Evolutionary conservation across 2,113 vertebrate genomes (phyloP).

Genomic region (Caranx melampygus): DNA sequence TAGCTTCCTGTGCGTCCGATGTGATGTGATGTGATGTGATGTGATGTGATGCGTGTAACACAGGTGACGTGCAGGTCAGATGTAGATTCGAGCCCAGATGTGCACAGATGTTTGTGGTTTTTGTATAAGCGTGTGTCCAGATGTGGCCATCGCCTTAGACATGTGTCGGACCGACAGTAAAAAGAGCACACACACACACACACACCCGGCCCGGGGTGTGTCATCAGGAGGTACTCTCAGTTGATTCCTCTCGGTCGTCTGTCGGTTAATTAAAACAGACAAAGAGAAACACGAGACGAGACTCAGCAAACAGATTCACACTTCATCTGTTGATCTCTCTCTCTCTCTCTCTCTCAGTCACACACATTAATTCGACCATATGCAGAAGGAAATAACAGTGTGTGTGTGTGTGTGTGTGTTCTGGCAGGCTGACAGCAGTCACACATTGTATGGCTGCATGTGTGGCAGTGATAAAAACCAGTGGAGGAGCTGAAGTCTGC

Average conservation of each 20-base stretch:
- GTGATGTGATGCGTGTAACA: too few relatives aligned
- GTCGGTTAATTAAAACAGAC: conserved; percentile 70
- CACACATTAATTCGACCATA: conserved; percentile 62
- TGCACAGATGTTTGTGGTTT: too few relatives aligned
- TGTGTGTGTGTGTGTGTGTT: too few relatives aligned
- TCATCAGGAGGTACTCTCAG: conserved; percentile 36
- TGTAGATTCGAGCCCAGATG: too few relatives aligned
- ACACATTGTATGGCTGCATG: not conserved
- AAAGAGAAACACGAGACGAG: conserved; percentile 59
- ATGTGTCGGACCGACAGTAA: not conserved
- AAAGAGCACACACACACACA: not conserved
- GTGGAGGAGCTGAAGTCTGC: not conserved
- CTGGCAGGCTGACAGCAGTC: conserved; percentile 49
- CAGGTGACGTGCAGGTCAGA: too few relatives aligned
- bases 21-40: too few relatives aligned
- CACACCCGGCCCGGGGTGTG: not conserved
- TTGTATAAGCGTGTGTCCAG: not conserved
- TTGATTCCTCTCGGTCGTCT: conserved; percentile 51
- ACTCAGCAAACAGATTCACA: conserved; percentile 65
- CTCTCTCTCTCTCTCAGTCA: conserved; percentile 21
- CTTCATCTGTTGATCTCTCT: conserved; percentile 51
- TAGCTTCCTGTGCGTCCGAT: too few relatives aligned
- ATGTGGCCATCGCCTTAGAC: not conserved
- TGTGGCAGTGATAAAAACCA: not conserved
- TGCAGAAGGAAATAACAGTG: conserved; percentile 51